phyloP scores from a whole-genome alignment of 2,797 vertebrate genomes.

The Stomatorhinus walkeri region DNA sequence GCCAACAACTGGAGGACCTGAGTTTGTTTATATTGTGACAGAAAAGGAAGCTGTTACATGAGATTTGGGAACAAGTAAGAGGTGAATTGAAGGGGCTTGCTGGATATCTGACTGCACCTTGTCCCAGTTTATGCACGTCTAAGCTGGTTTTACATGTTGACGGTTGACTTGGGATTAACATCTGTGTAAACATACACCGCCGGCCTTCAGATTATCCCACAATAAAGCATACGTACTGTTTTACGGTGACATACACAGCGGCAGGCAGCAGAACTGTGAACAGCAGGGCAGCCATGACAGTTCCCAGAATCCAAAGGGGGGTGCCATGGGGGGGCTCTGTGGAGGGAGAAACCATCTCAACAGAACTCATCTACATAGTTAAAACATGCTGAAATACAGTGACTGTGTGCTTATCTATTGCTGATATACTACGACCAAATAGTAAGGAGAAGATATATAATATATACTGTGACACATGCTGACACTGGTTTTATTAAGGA shows the following conservation, averaged over 20 bases:
- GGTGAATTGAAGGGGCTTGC: neutral
- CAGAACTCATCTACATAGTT: neutral
- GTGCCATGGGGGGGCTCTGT: neutral
- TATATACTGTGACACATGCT: neutral
- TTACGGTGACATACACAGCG: neutral
- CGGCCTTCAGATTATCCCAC: neutral
- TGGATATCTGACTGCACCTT: neutral
- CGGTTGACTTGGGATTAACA: neutral
- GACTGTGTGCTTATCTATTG: neutral
- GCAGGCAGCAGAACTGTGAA: neutral
- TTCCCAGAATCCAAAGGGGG: neutral
- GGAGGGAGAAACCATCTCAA: neutral
- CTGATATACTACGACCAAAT: neutral
- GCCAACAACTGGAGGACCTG: fast-evolving
- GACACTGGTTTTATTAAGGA: neutral
- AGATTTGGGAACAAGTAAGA: neutral
- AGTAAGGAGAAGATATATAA: neutral
- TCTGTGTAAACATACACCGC: neutral
- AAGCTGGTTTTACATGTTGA: neutral
- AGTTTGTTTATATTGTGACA: neutral
- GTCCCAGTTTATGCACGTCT: neutral
- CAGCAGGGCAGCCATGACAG: neutral
- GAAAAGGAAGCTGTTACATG: neutral
- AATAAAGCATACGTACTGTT: neutral
- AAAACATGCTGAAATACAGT: neutral